A percentile compares a stretch with the other conserved stretches of the same genome.
phyloP scores from a whole-genome alignment of 2,888 invertebrate species.

The Andrena hattorfiana region DNA sequence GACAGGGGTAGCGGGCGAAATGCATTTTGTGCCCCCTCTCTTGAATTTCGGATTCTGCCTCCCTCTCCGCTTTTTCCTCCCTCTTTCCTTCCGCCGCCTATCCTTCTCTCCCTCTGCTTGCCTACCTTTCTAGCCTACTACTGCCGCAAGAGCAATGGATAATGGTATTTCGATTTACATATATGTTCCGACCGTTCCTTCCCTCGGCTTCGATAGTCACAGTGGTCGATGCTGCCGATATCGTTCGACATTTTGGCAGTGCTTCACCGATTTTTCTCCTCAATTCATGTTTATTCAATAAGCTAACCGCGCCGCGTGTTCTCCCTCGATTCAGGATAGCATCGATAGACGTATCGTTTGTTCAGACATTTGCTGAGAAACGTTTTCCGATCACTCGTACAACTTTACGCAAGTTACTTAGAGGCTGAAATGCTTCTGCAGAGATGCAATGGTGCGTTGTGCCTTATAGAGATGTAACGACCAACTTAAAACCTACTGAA shows the following conservation, averaged over 20 bases:
- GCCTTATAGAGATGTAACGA: too few relatives aligned
- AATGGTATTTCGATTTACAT: slow-evolving; percentile 81
- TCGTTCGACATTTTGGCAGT: slow-evolving; percentile 59
- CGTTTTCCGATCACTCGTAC: not conserved
- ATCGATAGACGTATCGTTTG: not conserved
- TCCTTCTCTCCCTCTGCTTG: slow-evolving; percentile 32
- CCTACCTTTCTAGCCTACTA: slow-evolving; percentile 55
- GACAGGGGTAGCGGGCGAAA: slow-evolving; percentile 75
- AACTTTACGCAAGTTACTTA: not conserved
- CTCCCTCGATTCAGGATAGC: not conserved
- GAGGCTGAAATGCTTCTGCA: not conserved
- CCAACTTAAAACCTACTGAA: too few relatives aligned
- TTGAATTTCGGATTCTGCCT: slow-evolving; percentile 76
- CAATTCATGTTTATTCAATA: slow-evolving; percentile 57
- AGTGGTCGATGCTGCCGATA: slow-evolving; percentile 32
- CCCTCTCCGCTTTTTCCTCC: slow-evolving; percentile 38
- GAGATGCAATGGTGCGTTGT: not conserved
- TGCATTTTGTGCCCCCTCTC: slow-evolving; percentile 76
- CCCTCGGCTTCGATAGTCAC: slow-evolving; percentile 25
- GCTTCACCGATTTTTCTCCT: not conserved
- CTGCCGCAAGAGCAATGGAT: slow-evolving; percentile 76
- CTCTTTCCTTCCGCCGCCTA: slow-evolving; percentile 20
- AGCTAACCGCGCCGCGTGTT: slow-evolving; percentile 5
- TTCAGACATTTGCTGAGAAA: not conserved
- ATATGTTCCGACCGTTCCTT: slow-evolving; percentile 63